Percentiles rank a stretch among this genome's conserved stretches.
Evolutionary conservation across 2,797 vertebrate genomes (phyloP).

Genomic region (Spea hammondii): DNA sequence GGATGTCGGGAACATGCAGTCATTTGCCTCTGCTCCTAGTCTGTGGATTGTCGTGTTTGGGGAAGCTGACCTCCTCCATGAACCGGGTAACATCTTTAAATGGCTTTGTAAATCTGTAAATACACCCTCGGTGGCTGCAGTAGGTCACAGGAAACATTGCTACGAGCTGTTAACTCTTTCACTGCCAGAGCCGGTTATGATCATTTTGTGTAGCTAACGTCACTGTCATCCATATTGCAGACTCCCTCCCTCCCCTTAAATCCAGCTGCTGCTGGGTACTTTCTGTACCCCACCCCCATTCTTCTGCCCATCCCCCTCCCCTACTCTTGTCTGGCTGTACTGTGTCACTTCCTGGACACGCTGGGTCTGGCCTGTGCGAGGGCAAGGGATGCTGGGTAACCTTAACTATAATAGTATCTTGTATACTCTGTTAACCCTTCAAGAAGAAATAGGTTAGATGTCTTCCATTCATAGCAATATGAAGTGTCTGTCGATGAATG

Average conservation of each 20-base stretch:
- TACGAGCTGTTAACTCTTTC: not conserved
- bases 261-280: conserved; percentile 38
- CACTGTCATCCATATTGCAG: conserved; percentile 11
- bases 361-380: conserved; percentile 17
- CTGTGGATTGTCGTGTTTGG: too few relatives aligned
- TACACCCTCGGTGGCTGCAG: not conserved
- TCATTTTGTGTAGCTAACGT: conserved; percentile 7
- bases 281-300: conserved; percentile 20
- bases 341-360: conserved; percentile 49
- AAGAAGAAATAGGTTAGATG: not conserved
- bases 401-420: conserved; percentile 10
- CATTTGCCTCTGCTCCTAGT: too few relatives aligned
- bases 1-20: too few relatives aligned
- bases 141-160: not conserved
- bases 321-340: conserved; percentile 25
- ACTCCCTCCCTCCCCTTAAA: not conserved
- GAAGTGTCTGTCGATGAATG: not conserved
- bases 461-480: too few relatives aligned
- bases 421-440: not conserved
- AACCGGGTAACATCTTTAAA: not conserved
- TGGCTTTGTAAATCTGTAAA: not conserved
- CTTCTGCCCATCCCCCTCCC: conserved; percentile 25
- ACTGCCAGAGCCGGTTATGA: not conserved
- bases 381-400: conserved; percentile 40
- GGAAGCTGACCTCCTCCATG: too few relatives aligned